Percentiles rank a stretch among this genome's conserved stretches.
These are phyloP conservation scores for Tachyglossus aculeatus DNA, from an alignment of 2,797 vertebrate species.

Conservation along the genomic window DNA sequence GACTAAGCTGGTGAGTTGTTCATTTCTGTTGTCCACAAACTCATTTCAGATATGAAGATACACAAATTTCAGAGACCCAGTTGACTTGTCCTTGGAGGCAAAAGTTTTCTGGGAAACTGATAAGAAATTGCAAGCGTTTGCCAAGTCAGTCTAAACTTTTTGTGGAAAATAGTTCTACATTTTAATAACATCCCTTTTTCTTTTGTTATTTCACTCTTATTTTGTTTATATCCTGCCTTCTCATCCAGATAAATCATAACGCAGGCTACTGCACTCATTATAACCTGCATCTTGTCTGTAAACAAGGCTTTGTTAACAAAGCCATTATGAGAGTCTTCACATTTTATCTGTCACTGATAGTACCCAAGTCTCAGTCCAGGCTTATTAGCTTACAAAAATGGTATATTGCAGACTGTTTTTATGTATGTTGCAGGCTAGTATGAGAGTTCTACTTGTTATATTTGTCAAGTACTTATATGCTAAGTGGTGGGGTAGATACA, in stretches of 20 bases:
- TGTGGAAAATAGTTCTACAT: conserved; percentile 37
- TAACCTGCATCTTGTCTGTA: conserved; percentile 41
- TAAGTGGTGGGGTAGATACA: no score
- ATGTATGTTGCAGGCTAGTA: conserved; percentile 36
- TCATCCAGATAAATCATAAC: conserved; percentile 42
- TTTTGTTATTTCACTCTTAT: conserved; percentile 62
- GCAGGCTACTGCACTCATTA: conserved; percentile 36
- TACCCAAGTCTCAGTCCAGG: conserved; percentile 59
- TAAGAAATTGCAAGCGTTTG: conserved; percentile 55
- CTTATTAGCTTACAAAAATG: conserved; percentile 52
- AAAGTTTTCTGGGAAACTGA: conserved; percentile 20
- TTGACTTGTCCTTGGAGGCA: conserved; percentile 3
- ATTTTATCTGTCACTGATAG: conserved; percentile 55
- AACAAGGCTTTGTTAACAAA: conserved; percentile 14
- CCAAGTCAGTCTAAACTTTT: conserved; percentile 63
- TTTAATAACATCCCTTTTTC: conserved; percentile 55
- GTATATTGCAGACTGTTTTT: conserved; percentile 57
- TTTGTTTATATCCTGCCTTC: conserved; percentile 60
- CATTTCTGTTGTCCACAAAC: not conserved
- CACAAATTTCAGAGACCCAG: conserved; percentile 17
- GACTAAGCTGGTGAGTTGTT: not conserved
- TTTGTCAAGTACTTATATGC: no score
- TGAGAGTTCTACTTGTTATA: conserved; percentile 15
- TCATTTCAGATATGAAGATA: not conserved
- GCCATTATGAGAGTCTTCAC: conserved; percentile 41